Percentiles rank a stretch among this genome's conserved stretches.
phyloP scores from a whole-genome alignment of 1,140 invertebrate species.

The Teleopsis dalmanni region DNA sequence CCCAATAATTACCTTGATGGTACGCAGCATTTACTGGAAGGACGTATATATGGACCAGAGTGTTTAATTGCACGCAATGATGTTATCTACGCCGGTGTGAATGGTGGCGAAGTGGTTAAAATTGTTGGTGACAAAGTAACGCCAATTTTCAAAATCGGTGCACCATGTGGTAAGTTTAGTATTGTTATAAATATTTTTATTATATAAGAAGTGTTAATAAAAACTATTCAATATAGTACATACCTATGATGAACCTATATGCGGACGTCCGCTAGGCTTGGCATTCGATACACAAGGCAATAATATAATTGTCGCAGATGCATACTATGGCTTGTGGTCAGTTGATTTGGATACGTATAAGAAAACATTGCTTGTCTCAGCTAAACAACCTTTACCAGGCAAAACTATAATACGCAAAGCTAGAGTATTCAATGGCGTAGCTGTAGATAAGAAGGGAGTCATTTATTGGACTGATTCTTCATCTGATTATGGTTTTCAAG shows the following conservation, averaged over 20 bases:
- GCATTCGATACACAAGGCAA: slow-evolving; percentile 60
- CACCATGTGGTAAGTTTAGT: slow-evolving; percentile 53
- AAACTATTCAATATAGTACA: slow-evolving; percentile 45
- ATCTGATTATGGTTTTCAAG: slow-evolving; percentile 55
- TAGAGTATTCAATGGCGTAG: slow-evolving; percentile 53
- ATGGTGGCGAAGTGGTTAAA: slow-evolving; percentile 60
- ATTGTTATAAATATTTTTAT: not conserved
- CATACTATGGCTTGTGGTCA: slow-evolving; percentile 72
- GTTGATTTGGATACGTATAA: slow-evolving; percentile 57
- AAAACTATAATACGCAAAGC: slow-evolving; percentile 37
- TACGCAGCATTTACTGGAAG: slow-evolving; percentile 52
- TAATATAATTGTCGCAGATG: slow-evolving; percentile 62
- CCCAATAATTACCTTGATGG: slow-evolving; percentile 55
- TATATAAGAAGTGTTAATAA: not conserved
- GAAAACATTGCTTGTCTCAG: slow-evolving; percentile 37
- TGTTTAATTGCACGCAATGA: slow-evolving; percentile 55
- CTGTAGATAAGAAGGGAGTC: slow-evolving; percentile 60
- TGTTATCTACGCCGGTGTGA: slow-evolving; percentile 57
- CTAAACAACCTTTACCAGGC: slow-evolving; percentile 29
- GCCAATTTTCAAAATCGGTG: slow-evolving; percentile 61
- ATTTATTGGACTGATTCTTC: slow-evolving; percentile 71
- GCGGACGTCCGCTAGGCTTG: slow-evolving; percentile 73
- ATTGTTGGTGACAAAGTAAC: slow-evolving; percentile 47
- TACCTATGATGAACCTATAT: slow-evolving; percentile 58
- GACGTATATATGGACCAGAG: slow-evolving; percentile 63